Evolutionary conservation across 2,113 vertebrate species (phyloP), one percentile per base, ranked within the genome.

Genomic region (Orcinus orca): DNA sequence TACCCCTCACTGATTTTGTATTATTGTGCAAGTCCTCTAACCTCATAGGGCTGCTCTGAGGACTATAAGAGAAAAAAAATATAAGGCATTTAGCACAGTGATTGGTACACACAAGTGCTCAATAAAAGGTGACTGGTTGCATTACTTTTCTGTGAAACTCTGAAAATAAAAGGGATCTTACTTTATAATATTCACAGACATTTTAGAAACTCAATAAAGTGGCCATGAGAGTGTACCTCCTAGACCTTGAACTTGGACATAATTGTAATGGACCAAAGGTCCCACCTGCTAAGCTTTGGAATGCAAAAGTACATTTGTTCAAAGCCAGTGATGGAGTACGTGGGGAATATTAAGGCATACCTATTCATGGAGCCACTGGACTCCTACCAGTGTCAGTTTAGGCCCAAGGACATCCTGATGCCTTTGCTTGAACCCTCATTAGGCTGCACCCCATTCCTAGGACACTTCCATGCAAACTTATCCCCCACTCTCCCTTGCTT

Each of bases 321-420:
- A 20, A 71, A 31, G 26, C 12, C 41, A 60, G 76, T 13, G 76
- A 20, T 10, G 63, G 82, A 36, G 2, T 26, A 1, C 23, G 25
- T 15, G 6, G 53, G 21, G 13, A 63, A 36, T 2, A 29, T 25
- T 44, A 33, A 60, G 77, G 47, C n/a, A 67, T 31, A 44, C 3
- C 0, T 41, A 1, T 50, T 84, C 36, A 8, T 0, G 6, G 60
- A 44, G 20, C n/a, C 26, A 6, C 4, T 17, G 63, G 58, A 23
- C 5, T 36, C 17, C 50, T 44, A 2, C 25, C 3, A 3, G 21
- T 23, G n/a, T 50, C 12, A 41, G 3, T 9, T 20, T 26, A 63
- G 77, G 25, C 41, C 58, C 36, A 2, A 13, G 50, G 33, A 21
- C 62, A 58, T 65, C 23, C 71, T 20, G 29, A n/a, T 55, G 67